phyloP scores from a whole-genome alignment of 64 coral and sea anemone genomes.

The Anthopleura sola region DNA sequence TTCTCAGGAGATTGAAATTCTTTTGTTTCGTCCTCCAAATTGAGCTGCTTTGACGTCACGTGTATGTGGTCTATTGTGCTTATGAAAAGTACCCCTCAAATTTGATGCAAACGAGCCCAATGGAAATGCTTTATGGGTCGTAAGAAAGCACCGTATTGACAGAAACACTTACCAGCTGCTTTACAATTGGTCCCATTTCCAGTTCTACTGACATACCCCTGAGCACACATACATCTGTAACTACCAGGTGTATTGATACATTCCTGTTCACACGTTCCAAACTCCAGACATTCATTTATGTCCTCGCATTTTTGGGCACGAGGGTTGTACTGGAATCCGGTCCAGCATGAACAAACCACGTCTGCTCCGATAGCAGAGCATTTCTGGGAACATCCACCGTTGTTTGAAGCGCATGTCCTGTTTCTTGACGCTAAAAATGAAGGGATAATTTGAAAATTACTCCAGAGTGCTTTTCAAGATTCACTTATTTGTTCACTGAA shows the following conservation, averaged over 20 bases:
- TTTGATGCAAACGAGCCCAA: too few species aligned
- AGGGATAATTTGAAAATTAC: background rate
- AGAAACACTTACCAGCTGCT: constrained; percentile 21
- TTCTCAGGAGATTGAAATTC: too few species aligned
- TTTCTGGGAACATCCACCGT: constrained; percentile 54
- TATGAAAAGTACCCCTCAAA: too few species aligned
- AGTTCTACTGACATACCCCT: constrained; percentile 28
- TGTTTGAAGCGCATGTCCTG: constrained; percentile 20
- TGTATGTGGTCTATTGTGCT: too few species aligned
- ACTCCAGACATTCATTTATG: constrained; percentile 42
- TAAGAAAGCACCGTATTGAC: too few species aligned
- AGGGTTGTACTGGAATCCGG: constrained; percentile 28
- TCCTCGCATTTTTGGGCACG: constrained; percentile 38
- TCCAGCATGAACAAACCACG: constrained; percentile 50
- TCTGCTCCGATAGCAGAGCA: constrained; percentile 27
- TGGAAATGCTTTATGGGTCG: too few species aligned
- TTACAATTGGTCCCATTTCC: constrained; percentile 22
- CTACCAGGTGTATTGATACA: constrained; percentile 59
- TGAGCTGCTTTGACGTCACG: too few species aligned
- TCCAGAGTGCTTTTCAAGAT: background rate
- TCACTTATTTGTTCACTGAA: background rate
- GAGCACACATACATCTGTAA: constrained; percentile 40
- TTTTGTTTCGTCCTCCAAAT: too few species aligned
- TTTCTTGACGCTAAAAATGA: constrained; percentile 32
- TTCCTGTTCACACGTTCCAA: constrained; percentile 40